These are phyloP conservation scores for Clarias magur DNA, from an alignment of 2,113 vertebrate genomes.

Conservation along the genomic window DNA sequence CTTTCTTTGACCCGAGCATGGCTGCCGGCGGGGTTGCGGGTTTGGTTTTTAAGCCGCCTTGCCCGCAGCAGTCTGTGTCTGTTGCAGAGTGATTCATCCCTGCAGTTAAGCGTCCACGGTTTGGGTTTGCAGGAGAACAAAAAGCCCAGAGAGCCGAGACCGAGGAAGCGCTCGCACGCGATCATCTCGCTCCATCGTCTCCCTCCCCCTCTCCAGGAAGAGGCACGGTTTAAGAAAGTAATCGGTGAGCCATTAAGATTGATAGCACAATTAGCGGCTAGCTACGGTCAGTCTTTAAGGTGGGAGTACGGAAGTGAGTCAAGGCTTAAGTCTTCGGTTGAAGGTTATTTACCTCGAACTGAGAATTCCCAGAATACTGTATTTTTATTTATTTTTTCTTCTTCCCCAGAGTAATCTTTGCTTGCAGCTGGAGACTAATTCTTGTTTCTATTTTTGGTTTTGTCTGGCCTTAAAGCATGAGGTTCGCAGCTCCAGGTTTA, in stretches of 20 bases:
- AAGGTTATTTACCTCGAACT: slow-evolving; percentile 10
- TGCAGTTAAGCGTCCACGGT: neutral
- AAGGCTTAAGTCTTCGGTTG: slow-evolving; percentile 25
- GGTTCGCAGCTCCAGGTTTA: slow-evolving; percentile 42
- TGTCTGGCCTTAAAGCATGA: slow-evolving; percentile 16
- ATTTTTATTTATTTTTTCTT: neutral
- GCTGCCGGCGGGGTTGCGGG: neutral
- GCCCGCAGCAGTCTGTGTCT: neutral
- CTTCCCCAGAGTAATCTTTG: neutral
- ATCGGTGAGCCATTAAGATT: slow-evolving; percentile 69
- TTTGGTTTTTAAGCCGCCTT: slow-evolving; percentile 6
- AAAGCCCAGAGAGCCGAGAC: neutral
- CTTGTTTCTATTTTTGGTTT: neutral
- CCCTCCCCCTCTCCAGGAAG: slow-evolving; percentile 48
- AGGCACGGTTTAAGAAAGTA: slow-evolving; percentile 53
- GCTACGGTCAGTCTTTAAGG: slow-evolving; percentile 57
- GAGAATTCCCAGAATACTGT: neutral
- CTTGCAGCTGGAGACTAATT: neutral
- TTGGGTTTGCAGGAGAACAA: neutral
- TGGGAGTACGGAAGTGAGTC: slow-evolving; percentile 57
- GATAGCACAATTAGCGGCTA: slow-evolving; percentile 61
- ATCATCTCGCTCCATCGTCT: slow-evolving; percentile 38
- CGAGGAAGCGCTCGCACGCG: slow-evolving; percentile 58
- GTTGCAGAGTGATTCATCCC: slow-evolving; percentile 9
- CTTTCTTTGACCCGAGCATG: neutral